Evolutionary conservation across 2,113 vertebrate species (phyloP), one percentile per base, ranked within the genome.

Genomic region (Melanocharis versteri): DNA sequence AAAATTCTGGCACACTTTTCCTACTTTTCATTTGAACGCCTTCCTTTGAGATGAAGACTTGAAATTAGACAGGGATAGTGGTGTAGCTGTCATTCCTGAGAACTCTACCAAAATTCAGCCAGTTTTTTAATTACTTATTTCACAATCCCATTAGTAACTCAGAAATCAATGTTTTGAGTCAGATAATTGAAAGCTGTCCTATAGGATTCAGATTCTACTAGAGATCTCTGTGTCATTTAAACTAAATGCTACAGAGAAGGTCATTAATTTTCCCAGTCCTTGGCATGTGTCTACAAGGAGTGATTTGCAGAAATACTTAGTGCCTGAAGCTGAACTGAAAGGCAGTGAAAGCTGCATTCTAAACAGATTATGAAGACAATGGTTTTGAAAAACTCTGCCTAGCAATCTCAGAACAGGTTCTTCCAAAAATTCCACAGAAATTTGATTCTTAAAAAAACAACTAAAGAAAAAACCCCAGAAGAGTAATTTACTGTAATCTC

Each of bases 221-320:
- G 33, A 90, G n/a, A 86, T 58, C 64, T 87, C 66, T 45, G 28
- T 87, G 66, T 62, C 76, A 81, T 51, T 94, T 83, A 70, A 90
- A 93, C 15, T 58, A 66, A 90, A 93, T 2, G 5, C 56, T 89
- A 58, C 33, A 83, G 66, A 90, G 88, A 57, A 82, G 42, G 68
- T 66, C 62, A 85, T 83, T 93, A 66, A 90, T 78, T 93, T 95
- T 80, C 91, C 75, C 58, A 66, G 68, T 90, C 91, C 60, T 66
- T 81, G 80, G 62, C 79, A 45, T 40, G 30, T 62, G 57, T 40
- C 84, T 94, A 68, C 61, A 82, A 53, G 75, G 51, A 90, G 35
- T n/a, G 64, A 93, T 92, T 92, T 94, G 76, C 91, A 89, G 86
- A 90, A 96, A 90, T 40, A 93, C 70, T 79, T 72, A 89, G 37